These are phyloP conservation scores for Steatocranus sp. DNA, from an alignment of 2,797 vertebrate species.

Conservation along the genomic window DNA sequence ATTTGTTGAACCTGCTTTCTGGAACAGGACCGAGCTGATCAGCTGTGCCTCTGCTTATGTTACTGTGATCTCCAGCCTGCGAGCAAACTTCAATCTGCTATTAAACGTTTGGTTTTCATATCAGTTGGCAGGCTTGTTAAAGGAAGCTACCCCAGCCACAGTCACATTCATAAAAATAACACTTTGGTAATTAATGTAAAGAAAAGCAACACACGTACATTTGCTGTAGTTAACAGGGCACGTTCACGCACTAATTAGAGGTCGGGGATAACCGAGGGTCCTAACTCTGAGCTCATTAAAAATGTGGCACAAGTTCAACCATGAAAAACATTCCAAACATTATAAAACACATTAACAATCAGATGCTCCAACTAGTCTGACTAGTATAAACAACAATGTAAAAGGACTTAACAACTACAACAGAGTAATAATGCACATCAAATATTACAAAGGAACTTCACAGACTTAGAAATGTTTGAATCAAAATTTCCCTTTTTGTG, in stretches of 20 bases:
- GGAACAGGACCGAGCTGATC: background rate
- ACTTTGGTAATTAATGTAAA: constrained; percentile 53
- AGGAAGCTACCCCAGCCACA: background rate
- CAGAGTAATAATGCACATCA: constrained; percentile 74
- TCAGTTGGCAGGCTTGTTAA: background rate
- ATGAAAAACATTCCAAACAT: constrained; percentile 50
- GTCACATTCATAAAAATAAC: constrained; percentile 43
- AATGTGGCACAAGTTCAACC: constrained; percentile 44
- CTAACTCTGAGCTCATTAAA: constrained; percentile 34
- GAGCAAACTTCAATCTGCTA: background rate
- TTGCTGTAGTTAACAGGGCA: constrained; percentile 1
- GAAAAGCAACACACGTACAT: constrained; percentile 3
- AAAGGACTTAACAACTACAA: constrained; percentile 73
- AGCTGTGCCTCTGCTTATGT: background rate
- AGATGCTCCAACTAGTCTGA: constrained; percentile 69
- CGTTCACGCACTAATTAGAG: background rate
- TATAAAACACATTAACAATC: constrained; percentile 67
- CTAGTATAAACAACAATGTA: constrained; percentile 84
- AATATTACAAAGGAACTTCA: constrained; percentile 80
- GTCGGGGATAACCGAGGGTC: background rate
- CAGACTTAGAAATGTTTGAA: constrained; percentile 75
- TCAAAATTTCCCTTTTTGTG: constrained; percentile 36
- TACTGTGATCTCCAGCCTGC: background rate
- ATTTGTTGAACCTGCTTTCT: background rate
- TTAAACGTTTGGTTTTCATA: background rate